Base-by-base conservation (phyloP, 2,113 vertebrate species). In the Montifringilla adamsi region DNA sequence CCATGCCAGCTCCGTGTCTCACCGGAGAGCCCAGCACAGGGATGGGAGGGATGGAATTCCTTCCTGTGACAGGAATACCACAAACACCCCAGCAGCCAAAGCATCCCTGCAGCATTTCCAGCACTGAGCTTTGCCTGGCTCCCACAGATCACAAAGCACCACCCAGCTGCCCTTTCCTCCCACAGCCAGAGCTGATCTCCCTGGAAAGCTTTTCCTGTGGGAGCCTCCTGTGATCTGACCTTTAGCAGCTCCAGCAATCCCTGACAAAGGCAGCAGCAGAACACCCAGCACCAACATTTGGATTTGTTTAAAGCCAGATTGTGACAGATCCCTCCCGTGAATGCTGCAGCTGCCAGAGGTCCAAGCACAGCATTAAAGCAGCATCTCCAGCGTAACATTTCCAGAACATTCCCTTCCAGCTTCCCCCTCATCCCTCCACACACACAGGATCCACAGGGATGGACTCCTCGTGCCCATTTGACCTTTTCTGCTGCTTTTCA, bases 401-500 rank as follows among this genome's bases (percentile, higher is more conserved):
- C 84, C 94, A 53, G 74, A 87, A 69, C 41, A 62, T 90, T 93
- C 67, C 44, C 13, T 67, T 31, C 4, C 46, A 68, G 76, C 67
- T 68, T 14, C 52, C 69, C 23, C 49, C 56, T 73, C 62, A 3
- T 13, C 81, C 63, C 49, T 2, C 49, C 33, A 2, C 41, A 10
- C 21, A 2, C 44, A 4, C 53, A 28, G 23, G 14, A 35, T 24
- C 80, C 56, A 7, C 31, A 33, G 77, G 78, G 77, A 76, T 60
- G 62, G 35, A 56, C 79, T 90, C 93, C 66, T 26, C 1, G 15
- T 93, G 89, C 73, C 89, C 1, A 0, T 89, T 64, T 6, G 94
- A 96, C 95, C 95, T 96, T 97, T 95, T 55, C 95, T 82, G 67
- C 69, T 59, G 95, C 44, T 93, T 74, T 41, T 37, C 72, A 59